A percentile compares a stretch with the other conserved stretches of the same genome.
Evolutionary conservation across 2,113 vertebrate species (phyloP).

Genomic region (Channa argus): DNA sequence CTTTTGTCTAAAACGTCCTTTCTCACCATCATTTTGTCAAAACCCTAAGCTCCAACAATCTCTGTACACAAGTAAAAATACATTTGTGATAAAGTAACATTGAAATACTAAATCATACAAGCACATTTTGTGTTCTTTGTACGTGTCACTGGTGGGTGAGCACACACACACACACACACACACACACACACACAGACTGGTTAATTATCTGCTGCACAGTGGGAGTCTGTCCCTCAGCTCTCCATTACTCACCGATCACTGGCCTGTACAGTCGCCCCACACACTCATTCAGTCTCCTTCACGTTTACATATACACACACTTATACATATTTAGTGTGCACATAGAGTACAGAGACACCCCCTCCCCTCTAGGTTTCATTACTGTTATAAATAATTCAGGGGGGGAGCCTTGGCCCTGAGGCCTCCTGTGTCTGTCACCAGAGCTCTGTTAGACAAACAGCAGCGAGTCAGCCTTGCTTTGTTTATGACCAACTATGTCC

Average conservation of each 20-base stretch:
- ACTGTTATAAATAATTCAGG: conserved; percentile 64
- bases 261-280: conserved; percentile 14
- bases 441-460: conserved; percentile 54
- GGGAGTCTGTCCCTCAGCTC: conserved; percentile 19
- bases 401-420: not conserved
- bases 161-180: conserved; percentile 8
- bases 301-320: conserved; percentile 1
- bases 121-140: too few relatives aligned
- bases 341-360: conserved; percentile 19
- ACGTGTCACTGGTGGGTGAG: too few relatives aligned
- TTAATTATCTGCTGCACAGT: conserved; percentile 46
- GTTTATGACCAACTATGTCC: conserved; percentile 55
- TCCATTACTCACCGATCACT: conserved; percentile 40
- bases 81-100: too few relatives aligned
- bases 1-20: too few relatives aligned
- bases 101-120: too few relatives aligned
- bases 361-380: conserved; percentile 44
- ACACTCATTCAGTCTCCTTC: not conserved
- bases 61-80: too few relatives aligned
- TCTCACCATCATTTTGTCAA: too few relatives aligned
- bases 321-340: conserved; percentile 30
- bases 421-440: conserved; percentile 32
- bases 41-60: too few relatives aligned
- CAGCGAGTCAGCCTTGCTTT: conserved; percentile 23
- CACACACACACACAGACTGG: conserved; percentile 7